Evolutionary conservation across 2,113 vertebrate species (phyloP), one percentile per base, ranked within the genome.

Genomic region (Passer domesticus): DNA sequence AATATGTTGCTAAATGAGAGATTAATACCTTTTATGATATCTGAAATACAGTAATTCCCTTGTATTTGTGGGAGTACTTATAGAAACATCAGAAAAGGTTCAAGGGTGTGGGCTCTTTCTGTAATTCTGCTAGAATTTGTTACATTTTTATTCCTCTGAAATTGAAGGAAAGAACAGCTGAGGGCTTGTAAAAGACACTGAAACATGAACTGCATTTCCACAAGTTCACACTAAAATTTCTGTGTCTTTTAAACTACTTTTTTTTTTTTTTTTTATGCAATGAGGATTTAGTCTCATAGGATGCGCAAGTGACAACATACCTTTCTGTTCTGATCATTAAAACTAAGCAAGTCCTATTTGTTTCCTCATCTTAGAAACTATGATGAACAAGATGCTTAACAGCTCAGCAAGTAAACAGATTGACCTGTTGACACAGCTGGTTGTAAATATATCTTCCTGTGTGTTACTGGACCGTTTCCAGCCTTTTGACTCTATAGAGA

Each of bases 381-480:
- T 63, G 80, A 91, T 87, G 84, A 87, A 79, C 17, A 55, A 76
- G 72, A 91, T 95, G 90, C 44, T 97, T n/a, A 97, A 94, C 60
- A 94, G 58, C 11, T 49, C 84, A 50, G 72, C 85, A 9, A 56
- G 92, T 20, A 90, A 95, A 55, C 93, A 69, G 53, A 84, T 98
- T 69, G 94, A 63, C 27, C 66, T 95, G 63, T 92, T 98, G 86
- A 94, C 96, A 75, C 78, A 83, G 2, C 27, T 98, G 70, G 83
- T 98, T 89, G 95, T 97, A 80, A 97, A 98, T 83, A 74, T 98
- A 14, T 97, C 97, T 21, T 97, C 97, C 44, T 98, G 98, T 21
- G 87, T 98, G 60, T 39, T 41, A 17, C 53, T 98, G 87, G 83
- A 98, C 68, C 97, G 97, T 49, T 98, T 98, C 92, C 95, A 92